Evolutionary conservation across 2,113 vertebrate species (phyloP).

Genomic region (Ardeotis arabs): DNA sequence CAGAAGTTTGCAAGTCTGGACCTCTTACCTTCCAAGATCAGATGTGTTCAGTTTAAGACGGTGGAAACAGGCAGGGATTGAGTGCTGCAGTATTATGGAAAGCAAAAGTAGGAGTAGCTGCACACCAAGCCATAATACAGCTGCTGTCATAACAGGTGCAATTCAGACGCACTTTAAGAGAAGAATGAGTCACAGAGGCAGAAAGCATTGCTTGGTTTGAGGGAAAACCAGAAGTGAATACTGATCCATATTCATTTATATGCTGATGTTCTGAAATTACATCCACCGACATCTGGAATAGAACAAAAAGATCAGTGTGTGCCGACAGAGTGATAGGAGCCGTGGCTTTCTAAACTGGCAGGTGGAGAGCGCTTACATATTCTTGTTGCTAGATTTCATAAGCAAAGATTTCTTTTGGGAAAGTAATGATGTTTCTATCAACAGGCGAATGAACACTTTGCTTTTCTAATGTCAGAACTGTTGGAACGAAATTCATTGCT

Average conservation of each 20-base stretch:
- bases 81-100: not conserved
- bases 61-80: not conserved
- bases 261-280: not conserved
- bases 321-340: not conserved
- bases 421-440: not conserved
- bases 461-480: not conserved
- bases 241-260: not conserved
- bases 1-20: not conserved
- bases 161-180: not conserved
- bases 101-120: not conserved
- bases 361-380: not conserved
- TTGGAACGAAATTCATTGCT: not conserved
- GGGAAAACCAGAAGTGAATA: not conserved
- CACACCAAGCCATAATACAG: not conserved
- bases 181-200: not conserved
- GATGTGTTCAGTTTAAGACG: not conserved
- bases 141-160: not conserved
- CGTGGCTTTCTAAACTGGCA: not conserved
- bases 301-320: not conserved
- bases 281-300: not conserved
- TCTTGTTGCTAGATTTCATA: not conserved
- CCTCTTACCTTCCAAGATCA: not conserved
- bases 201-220: not conserved
- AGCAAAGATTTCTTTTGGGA: not conserved
- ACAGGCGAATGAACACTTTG: not conserved